Percentiles rank a stretch among this genome's conserved stretches.
Evolutionary conservation across 2,113 vertebrate species (phyloP).

Genomic region (Mugil cephalus): DNA sequence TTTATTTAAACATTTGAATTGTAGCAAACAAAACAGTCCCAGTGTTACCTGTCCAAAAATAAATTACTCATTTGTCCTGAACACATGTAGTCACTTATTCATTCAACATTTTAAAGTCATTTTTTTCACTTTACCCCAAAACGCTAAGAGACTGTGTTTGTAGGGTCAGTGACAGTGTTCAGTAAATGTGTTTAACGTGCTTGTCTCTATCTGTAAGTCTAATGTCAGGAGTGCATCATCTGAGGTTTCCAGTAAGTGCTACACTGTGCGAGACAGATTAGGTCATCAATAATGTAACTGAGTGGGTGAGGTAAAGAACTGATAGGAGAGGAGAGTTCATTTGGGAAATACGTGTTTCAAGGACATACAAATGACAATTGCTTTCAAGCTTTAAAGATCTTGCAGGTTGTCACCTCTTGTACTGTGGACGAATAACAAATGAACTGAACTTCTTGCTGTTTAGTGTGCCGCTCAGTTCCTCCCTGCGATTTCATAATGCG

Average conservation of each 20-base stretch:
- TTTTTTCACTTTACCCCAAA: too few species aligned
- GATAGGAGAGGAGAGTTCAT: neutral
- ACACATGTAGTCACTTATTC: too few species aligned
- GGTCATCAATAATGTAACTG: constrained; percentile 38
- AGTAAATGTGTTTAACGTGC: neutral
- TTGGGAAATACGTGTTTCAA: neutral
- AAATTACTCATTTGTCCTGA: too few species aligned
- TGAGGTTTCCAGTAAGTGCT: constrained; percentile 27
- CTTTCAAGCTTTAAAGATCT: neutral
- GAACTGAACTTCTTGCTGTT: neutral
- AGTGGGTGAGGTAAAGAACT: neutral
- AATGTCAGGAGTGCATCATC: neutral
- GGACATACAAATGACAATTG: neutral
- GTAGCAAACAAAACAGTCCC: too few species aligned
- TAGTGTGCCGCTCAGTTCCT: neutral
- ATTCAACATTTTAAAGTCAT: too few species aligned
- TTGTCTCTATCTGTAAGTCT: neutral
- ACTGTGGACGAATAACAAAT: neutral
- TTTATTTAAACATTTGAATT: too few species aligned
- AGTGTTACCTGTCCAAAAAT: too few species aligned
- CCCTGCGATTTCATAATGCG: neutral
- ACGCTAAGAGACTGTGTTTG: neutral
- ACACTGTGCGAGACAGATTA: constrained; percentile 7
- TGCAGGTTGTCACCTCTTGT: neutral
- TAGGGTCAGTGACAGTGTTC: neutral